Percentiles rank a stretch among this genome's conserved stretches.
phyloP scores from a whole-genome alignment of 2,888 invertebrate genomes.

The Gandaritis pyraliata region DNA sequence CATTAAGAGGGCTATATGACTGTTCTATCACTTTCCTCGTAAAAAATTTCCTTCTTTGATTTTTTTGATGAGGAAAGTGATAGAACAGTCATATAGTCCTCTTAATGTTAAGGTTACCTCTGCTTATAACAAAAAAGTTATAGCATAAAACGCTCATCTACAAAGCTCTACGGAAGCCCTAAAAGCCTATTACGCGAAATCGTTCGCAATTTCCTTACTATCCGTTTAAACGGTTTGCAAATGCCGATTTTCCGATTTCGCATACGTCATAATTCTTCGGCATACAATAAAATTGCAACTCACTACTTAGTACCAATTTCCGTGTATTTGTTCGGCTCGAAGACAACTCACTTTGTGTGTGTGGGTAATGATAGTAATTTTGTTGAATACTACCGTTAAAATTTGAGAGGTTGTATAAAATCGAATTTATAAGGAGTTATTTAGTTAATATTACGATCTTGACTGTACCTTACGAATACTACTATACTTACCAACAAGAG shows the following conservation, averaged over 20 bases:
- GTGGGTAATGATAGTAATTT: slow-evolving; percentile 40
- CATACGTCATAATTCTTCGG: slow-evolving; percentile 82
- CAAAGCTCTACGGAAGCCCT: slow-evolving; percentile 42
- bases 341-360: slow-evolving; percentile 42
- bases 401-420: slow-evolving; percentile 16
- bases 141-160: slow-evolving; percentile 15
- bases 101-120: too few relatives aligned
- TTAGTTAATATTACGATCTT: too few relatives aligned
- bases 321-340: slow-evolving; percentile 60
- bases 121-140: slow-evolving; percentile 7
- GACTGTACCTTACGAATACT: too few relatives aligned
- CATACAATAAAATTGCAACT: slow-evolving; percentile 81
- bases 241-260: slow-evolving; percentile 80
- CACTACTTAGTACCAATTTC: slow-evolving; percentile 70
- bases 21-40: too few relatives aligned
- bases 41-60: too few relatives aligned
- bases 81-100: too few relatives aligned
- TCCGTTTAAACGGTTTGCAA: slow-evolving; percentile 80
- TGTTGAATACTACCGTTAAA: slow-evolving; percentile 18
- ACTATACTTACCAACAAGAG: too few relatives aligned
- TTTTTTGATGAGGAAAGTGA: too few relatives aligned
- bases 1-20: too few relatives aligned
- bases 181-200: slow-evolving; percentile 77
- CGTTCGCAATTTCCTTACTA: slow-evolving; percentile 79
- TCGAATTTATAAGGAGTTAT: neutral